These are phyloP conservation scores for Sussaba pulchella DNA, from an alignment of 2,888 invertebrate genomes.

Conservation along the genomic window DNA sequence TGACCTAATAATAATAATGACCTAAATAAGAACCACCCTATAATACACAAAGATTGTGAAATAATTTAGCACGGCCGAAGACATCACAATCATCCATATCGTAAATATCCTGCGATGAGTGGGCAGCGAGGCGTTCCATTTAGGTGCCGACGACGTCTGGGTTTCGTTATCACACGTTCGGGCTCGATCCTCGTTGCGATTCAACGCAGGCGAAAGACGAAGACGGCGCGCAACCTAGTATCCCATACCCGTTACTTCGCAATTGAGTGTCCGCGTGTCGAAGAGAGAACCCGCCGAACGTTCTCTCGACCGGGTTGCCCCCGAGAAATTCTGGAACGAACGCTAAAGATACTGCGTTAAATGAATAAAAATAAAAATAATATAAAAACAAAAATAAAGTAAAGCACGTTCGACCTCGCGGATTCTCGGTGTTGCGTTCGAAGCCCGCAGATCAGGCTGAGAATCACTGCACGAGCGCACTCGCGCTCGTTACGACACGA, in stretches of 20 bases:
- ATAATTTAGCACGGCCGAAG: background rate
- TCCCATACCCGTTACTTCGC: conserved; percentile 64
- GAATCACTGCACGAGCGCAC: conserved; percentile 63
- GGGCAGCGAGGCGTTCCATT: conserved; percentile 27
- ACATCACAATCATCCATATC: background rate
- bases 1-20: too few relatives aligned
- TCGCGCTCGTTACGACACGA: conserved; percentile 49
- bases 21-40: too few relatives aligned
- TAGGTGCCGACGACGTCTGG: conserved; percentile 4
- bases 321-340: conserved; percentile 60
- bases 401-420: conserved; percentile 4
- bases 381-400: conserved; percentile 26
- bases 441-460: conserved; percentile 54
- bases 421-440: background rate
- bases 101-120: background rate
- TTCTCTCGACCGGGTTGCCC: conserved; percentile 39
- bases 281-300: conserved; percentile 14
- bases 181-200: conserved; percentile 50
- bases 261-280: conserved; percentile 55
- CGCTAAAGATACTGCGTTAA: conserved; percentile 29
- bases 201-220: conserved; percentile 53
- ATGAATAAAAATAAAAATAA: conserved; percentile 1
- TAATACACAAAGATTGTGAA: too few relatives aligned
- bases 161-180: conserved; percentile 20
- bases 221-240: conserved; percentile 48